These are phyloP conservation scores for Liopterus haemorrhoidalis DNA, from an alignment of 2,888 invertebrate species.

Conservation along the genomic window DNA sequence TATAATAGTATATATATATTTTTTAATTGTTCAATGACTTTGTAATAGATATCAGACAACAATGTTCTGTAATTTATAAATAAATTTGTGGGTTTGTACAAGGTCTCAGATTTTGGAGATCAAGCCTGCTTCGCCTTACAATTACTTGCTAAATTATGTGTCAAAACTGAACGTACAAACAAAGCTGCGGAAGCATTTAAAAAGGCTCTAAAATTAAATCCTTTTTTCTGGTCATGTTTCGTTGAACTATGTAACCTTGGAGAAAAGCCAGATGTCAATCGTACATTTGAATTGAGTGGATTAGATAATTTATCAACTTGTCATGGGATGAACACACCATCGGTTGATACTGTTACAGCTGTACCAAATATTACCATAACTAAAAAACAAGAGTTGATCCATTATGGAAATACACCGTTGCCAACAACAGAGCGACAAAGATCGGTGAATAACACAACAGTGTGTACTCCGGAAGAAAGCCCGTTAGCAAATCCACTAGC, in stretches of 20 bases:
- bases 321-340: constrained; percentile 58
- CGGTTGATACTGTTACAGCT: constrained; percentile 48
- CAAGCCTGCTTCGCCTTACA: constrained; percentile 84
- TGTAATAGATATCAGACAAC: no score
- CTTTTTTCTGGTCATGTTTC: constrained; percentile 92
- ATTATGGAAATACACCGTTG: constrained; percentile 45
- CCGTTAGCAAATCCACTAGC: constrained; percentile 44
- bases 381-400: constrained; percentile 38
- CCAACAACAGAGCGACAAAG: constrained; percentile 32
- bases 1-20: no score
- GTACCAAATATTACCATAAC: constrained; percentile 27
- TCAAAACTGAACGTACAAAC: constrained; percentile 69
- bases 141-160: constrained; percentile 81
- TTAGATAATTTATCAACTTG: constrained; percentile 61
- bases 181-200: constrained; percentile 71
- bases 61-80: no score
- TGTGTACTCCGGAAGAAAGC: constrained; percentile 45
- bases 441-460: constrained; percentile 36
- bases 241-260: constrained; percentile 84
- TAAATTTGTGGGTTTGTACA: no score
- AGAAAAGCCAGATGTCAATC: constrained; percentile 76
- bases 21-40: no score
- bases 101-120: constrained; percentile 82
- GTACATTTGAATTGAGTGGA: constrained; percentile 68
- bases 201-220: constrained; percentile 80